phyloP scores from a whole-genome alignment of 2,797 vertebrate species.

The Rhabdomys pumilio region DNA sequence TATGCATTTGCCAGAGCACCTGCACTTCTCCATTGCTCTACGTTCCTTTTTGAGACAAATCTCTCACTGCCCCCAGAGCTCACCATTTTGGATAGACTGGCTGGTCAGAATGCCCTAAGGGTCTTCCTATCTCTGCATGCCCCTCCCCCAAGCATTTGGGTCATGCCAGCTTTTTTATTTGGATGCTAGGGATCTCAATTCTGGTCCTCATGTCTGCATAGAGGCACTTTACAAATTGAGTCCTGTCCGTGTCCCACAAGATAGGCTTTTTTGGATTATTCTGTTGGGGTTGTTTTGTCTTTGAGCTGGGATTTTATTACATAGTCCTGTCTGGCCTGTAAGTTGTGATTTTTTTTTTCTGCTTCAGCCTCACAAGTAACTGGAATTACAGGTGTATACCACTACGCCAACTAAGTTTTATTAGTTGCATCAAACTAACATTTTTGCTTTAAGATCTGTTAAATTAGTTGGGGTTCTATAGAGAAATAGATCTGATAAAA shows the following conservation, averaged over 20 bases:
- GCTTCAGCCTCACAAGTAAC: background rate
- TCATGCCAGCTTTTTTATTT: background rate
- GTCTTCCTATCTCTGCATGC: background rate
- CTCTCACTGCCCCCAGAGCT: background rate
- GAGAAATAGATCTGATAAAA: background rate
- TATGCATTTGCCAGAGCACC: background rate
- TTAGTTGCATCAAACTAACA: slow-evolving; percentile 35
- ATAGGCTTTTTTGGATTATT: background rate
- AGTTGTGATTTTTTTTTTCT: background rate
- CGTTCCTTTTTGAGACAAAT: background rate
- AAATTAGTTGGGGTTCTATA: background rate
- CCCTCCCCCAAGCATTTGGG: background rate
- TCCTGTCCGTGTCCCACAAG: background rate
- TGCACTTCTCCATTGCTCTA: background rate
- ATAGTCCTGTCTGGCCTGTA: background rate
- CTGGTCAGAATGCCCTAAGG: background rate
- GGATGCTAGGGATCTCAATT: background rate
- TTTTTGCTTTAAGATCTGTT: slow-evolving; percentile 1
- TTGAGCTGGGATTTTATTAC: background rate
- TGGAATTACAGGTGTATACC: background rate
- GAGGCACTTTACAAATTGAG: background rate
- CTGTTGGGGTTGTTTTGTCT: slow-evolving; percentile 17
- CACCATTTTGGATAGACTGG: background rate
- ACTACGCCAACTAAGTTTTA: background rate
- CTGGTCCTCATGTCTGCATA: background rate